Percentiles rank a stretch among this genome's conserved stretches.
Evolutionary conservation across 2,113 vertebrate species (phyloP).

Genomic region (Myotis brandtii): DNA sequence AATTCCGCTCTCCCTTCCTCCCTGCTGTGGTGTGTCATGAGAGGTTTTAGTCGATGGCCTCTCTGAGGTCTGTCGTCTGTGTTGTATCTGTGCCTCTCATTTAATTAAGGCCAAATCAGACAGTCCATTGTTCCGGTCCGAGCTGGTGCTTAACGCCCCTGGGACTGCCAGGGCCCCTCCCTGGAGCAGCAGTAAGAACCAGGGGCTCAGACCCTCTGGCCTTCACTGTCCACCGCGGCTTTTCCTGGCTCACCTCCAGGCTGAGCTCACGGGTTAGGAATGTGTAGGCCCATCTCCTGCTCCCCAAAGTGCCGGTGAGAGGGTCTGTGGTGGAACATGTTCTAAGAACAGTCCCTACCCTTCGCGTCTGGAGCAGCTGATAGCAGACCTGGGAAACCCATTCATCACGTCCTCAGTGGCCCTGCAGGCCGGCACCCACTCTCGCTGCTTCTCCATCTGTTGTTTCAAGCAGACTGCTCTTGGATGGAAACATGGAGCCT

Average conservation of each 20-base stretch:
- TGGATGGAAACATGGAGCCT: conserved; percentile 40
- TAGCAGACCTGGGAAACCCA: conserved; percentile 49
- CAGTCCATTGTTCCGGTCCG: rapidly evolving
- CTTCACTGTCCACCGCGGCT: not conserved
- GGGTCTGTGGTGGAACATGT: not conserved
- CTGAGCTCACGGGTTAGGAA: conserved; percentile 60
- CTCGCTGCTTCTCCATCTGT: not conserved
- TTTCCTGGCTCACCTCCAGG: conserved; percentile 32
- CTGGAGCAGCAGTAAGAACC: not conserved
- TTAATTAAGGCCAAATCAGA: not conserved
- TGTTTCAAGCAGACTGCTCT: conserved; percentile 35
- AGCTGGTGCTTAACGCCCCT: not conserved
- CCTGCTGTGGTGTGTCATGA: not conserved
- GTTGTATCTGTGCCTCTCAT: not conserved
- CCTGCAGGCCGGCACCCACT: not conserved
- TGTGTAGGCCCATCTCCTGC: not conserved
- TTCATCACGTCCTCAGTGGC: not conserved
- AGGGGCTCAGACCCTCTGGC: not conserved
- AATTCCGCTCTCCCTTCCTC: not conserved
- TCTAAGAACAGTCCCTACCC: not conserved
- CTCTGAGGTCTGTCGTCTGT: not conserved
- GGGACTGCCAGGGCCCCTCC: not conserved
- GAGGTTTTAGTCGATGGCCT: not conserved
- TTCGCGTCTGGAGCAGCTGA: conserved; percentile 18
- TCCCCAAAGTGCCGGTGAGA: not conserved